phyloP scores from a whole-genome alignment of 2,888 invertebrate genomes.

The Carabus problematicus region DNA sequence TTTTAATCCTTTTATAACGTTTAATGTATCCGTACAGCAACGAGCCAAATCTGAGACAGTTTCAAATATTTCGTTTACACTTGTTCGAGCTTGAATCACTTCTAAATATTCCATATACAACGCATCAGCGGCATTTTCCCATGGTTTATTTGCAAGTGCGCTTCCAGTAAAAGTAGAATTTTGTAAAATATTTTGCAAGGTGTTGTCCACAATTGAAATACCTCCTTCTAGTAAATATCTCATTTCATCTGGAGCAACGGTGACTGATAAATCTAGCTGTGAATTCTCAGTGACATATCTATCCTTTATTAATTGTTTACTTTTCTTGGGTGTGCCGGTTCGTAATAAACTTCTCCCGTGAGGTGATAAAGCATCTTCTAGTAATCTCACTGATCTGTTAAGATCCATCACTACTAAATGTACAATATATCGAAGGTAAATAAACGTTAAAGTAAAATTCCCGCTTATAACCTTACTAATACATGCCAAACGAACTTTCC shows the following conservation, averaged over 20 bases:
- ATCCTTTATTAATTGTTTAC: slow-evolving; percentile 38
- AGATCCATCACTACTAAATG: slow-evolving; percentile 48
- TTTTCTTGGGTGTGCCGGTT: slow-evolving; percentile 33
- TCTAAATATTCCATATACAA: slow-evolving; percentile 58
- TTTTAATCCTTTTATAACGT: slow-evolving; percentile 55
- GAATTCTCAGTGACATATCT: slow-evolving; percentile 41
- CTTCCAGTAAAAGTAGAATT: slow-evolving; percentile 52
- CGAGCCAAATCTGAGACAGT: slow-evolving; percentile 55
- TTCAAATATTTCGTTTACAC: slow-evolving; percentile 54
- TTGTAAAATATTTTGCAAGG: slow-evolving; percentile 44
- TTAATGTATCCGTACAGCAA: slow-evolving; percentile 57
- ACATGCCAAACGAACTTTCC: too few relatives aligned
- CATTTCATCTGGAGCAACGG: slow-evolving; percentile 49
- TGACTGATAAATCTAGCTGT: slow-evolving; percentile 49
- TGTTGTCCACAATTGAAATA: slow-evolving; percentile 42
- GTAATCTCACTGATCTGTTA: slow-evolving; percentile 54
- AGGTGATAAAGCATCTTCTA: slow-evolving; percentile 55
- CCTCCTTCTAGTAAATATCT: slow-evolving; percentile 45
- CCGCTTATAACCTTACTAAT: too few relatives aligned
- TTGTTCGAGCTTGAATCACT: slow-evolving; percentile 54
- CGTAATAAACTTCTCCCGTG: slow-evolving; percentile 48
- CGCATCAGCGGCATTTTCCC: slow-evolving; percentile 54
- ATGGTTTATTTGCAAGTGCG: slow-evolving; percentile 53
- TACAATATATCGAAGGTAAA: neutral
- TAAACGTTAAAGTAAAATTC: too few relatives aligned